Percentiles rank a stretch among this genome's conserved stretches.
These are phyloP conservation scores for Athene noctua DNA, from an alignment of 2,113 vertebrate genomes.

Conservation along the genomic window DNA sequence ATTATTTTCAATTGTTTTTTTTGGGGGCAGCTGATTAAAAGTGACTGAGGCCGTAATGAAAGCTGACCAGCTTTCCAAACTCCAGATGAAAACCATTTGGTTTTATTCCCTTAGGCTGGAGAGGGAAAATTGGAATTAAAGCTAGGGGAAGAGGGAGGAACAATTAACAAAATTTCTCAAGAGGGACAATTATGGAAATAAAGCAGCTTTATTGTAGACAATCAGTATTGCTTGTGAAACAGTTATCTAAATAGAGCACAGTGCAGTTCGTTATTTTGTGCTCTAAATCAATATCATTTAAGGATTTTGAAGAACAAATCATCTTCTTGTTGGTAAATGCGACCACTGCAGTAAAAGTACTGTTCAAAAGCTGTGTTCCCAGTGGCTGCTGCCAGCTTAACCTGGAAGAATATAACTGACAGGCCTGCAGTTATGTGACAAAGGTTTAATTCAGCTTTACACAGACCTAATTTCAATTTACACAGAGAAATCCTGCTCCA, in stretches of 20 bases:
- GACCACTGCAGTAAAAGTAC: background rate
- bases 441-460: constrained; percentile 16
- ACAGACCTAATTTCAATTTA: background rate
- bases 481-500: background rate
- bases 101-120: background rate
- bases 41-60: constrained; percentile 14
- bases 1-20: constrained; percentile 19
- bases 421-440: background rate
- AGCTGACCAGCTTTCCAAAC: constrained; percentile 1
- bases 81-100: background rate
- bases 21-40: constrained; percentile 7
- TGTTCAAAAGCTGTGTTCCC: background rate
- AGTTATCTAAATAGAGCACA: background rate
- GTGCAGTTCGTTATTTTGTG: background rate
- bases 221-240: background rate
- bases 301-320: background rate
- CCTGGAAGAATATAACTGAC: background rate
- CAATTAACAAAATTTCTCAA: background rate
- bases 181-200: constrained; percentile 2
- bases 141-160: background rate
- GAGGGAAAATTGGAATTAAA: background rate
- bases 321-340: background rate
- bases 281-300: background rate
- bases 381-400: background rate
- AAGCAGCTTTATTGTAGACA: background rate